Base-by-base conservation (phyloP, 2,888 invertebrate genomes). In the Poecilus cupreus region DNA sequence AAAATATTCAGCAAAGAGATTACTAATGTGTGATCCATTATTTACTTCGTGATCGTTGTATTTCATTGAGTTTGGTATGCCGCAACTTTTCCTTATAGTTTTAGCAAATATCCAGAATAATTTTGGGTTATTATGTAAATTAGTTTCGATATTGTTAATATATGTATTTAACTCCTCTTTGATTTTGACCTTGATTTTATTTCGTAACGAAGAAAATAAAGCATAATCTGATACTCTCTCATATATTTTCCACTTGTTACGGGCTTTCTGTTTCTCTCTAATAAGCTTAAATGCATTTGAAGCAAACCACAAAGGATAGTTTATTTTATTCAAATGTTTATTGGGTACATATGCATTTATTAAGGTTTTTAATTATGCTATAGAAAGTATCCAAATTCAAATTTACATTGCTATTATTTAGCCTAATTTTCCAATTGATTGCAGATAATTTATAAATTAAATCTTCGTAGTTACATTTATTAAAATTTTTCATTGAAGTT, bases 381-480 rank as follows among this genome's bases (percentile, higher is more conserved):
- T 49, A 49, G n/a, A n/a, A 49, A 8, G 13, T 49, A n/a, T 49
- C 49, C n/a, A 49, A 3, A 49, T 49, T 49, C 4, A n/a, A 3
- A 54, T 54, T 54, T 54, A 16, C 20, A 54, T 54, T 11, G 18
- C 2, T 18, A 4, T 18, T 4, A 54, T 5, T 24, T 60, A 26
- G 24, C n/a, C 26, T 26, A 60, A n/a, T 22, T 24, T 60, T 60
- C 24, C 60, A 60, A n/a, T 60, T 26, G 1, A 60, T 60, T 8
- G 26, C 24, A 10, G 60, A 60, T 1, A 60, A 16, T n/a, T n/a
- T 22, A n/a, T n/a, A 60, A 26, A 60, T 60, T n/a, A 60, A 26
- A 1, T 60, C 60, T 6, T 60, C 60, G 60, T 60, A 60, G 8
- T 60, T 26, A n/a, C 60, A 5, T n/a, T 60, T 60, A 24, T 60